These are phyloP conservation scores for Zhuqinia jingwanae DNA, from an alignment of 2,888 invertebrate genomes.

Conservation along the genomic window DNA sequence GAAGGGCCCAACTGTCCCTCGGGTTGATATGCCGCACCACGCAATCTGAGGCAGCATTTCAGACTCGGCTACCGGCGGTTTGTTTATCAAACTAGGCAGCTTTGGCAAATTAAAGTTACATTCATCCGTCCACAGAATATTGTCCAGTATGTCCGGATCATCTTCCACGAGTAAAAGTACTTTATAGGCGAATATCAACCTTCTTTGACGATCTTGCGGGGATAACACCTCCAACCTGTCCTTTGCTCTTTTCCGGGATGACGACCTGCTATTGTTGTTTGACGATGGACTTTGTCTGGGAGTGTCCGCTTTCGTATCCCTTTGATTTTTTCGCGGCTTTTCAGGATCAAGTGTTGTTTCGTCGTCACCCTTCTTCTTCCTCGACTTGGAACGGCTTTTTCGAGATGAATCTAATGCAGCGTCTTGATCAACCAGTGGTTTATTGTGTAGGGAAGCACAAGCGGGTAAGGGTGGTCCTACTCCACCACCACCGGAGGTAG, in stretches of 20 bases:
- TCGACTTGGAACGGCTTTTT: neutral
- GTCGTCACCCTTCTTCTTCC: neutral
- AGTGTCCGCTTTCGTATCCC: neutral
- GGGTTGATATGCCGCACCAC: conserved; percentile 77
- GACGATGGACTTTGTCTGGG: neutral
- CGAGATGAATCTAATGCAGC: neutral
- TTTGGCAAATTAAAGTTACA: conserved; percentile 74
- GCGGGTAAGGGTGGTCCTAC: neutral
- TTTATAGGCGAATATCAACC: conserved; percentile 71
- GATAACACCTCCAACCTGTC: conserved; percentile 60
- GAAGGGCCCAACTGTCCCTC: conserved; percentile 77
- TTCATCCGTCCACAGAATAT: conserved; percentile 78
- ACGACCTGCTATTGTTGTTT: neutral
- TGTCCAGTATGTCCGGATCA: conserved; percentile 70
- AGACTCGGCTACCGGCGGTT: conserved; percentile 62
- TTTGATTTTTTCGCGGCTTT: neutral
- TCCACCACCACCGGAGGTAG: neutral
- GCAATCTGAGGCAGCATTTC: conserved; percentile 75
- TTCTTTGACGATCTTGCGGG: conserved; percentile 70
- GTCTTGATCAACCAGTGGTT: conserved; percentile 38
- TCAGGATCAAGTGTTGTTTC: neutral
- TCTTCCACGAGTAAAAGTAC: conserved; percentile 72
- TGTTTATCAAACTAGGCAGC: neutral
- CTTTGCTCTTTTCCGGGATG: conserved; percentile 17
- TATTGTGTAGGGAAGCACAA: neutral